Evolutionary conservation across 2,113 vertebrate species (phyloP).

Genomic region (Macaca mulatta): DNA sequence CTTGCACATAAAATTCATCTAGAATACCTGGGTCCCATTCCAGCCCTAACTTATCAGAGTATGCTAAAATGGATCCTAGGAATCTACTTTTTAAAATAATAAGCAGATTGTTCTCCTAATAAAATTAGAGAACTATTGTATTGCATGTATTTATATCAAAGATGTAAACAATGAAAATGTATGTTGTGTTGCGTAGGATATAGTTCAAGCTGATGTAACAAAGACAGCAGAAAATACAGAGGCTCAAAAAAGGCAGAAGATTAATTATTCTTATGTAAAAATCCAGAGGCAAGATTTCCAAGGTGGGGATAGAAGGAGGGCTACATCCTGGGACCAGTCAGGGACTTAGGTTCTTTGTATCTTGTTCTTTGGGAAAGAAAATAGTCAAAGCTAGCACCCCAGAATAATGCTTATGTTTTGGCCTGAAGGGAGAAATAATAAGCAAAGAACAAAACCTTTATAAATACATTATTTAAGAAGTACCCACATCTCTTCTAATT

Average conservation of each 20-base stretch:
- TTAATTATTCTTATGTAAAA: not conserved
- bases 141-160: not conserved
- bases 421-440: not conserved
- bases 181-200: not conserved
- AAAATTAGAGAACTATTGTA: not conserved
- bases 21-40: not conserved
- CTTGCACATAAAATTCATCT: not conserved
- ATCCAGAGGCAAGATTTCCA: not conserved
- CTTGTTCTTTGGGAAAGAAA: not conserved
- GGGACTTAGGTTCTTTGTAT: not conserved
- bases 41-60: not conserved
- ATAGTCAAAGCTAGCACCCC: not conserved
- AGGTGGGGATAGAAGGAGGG: not conserved
- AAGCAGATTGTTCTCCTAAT: not conserved
- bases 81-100: not conserved
- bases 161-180: not conserved
- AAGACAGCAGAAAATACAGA: not conserved
- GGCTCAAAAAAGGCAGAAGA: not conserved
- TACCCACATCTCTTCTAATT: not conserved
- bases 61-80: not conserved
- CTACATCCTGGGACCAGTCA: not conserved
- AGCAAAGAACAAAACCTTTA: not conserved
- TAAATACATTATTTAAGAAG: not conserved
- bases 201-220: not conserved
- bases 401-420: not conserved